Conservation (phyloP, 2,888 invertebrate genomes). For the Encarsia formosa region DNA sequence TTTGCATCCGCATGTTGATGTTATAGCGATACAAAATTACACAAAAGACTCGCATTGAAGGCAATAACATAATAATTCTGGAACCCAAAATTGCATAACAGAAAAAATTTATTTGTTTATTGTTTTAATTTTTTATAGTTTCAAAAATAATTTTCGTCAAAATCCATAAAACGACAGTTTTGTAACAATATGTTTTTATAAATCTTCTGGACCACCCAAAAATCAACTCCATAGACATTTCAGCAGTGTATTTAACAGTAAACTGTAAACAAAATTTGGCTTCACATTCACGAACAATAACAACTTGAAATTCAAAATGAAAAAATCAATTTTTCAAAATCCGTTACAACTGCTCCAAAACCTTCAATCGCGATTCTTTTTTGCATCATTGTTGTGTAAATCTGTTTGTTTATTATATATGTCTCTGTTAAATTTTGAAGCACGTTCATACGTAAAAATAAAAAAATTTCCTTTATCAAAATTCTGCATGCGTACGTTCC, state of each 20-base stretch:
- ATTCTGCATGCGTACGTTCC: too few species aligned
- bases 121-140: too few species aligned
- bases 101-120: slow-evolving; percentile 6
- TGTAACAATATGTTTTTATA: slow-evolving; percentile 15
- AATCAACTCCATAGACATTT: slow-evolving; percentile 6
- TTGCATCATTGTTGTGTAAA: slow-evolving; percentile 1
- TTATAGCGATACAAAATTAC: slow-evolving; percentile 12
- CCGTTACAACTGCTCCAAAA: slow-evolving; percentile 25
- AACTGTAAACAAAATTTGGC: background rate
- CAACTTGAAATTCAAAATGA: background rate
- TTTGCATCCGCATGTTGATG: slow-evolving; percentile 8
- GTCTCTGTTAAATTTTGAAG: background rate
- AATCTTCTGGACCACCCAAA: slow-evolving; percentile 14
- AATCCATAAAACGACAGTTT: slow-evolving; percentile 16
- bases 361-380: slow-evolving; percentile 21
- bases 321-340: slow-evolving; percentile 18
- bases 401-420: slow-evolving; percentile 3
- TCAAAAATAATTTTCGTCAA: too few species aligned
- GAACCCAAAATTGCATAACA: slow-evolving; percentile 13
- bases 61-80: slow-evolving; percentile 17
- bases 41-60: slow-evolving; percentile 19
- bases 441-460: too few species aligned
- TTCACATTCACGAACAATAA: background rate
- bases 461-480: too few species aligned
- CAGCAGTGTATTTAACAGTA: background rate